A percentile compares a stretch with the other conserved stretches of the same genome.
Conservation (phyloP, 2,797 vertebrate species). For the Urocyon cinereoargenteus region DNA sequence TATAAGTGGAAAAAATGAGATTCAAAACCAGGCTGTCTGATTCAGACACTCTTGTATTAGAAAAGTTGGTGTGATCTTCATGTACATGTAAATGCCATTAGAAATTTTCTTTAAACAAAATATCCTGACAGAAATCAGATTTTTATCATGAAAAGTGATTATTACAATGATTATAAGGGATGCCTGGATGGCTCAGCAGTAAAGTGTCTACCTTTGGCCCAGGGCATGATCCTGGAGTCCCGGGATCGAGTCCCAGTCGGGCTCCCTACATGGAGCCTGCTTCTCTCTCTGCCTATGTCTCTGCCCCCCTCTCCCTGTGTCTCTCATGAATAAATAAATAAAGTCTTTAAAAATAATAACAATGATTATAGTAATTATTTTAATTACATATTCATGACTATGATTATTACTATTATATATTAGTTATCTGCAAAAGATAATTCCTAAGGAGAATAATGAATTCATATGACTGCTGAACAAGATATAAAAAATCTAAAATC, state of each 20-base stretch:
- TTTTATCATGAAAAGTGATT: background rate
- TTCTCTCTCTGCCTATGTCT: no score
- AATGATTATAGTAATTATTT: background rate
- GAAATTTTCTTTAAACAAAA: background rate
- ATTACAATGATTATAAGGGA: background rate
- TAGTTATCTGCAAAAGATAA: background rate
- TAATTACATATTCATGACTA: background rate
- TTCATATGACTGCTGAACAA: background rate
- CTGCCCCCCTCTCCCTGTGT: no score
- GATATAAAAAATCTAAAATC: conserved; percentile 29
- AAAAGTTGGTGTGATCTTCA: background rate
- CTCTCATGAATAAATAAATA: no score
- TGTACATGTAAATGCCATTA: background rate
- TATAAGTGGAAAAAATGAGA: background rate
- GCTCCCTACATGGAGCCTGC: no score
- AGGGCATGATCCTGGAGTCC: no score
- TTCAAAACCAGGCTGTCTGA: background rate
- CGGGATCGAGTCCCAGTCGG: no score
- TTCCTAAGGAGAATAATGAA: background rate
- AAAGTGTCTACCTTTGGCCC: no score
- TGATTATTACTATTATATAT: background rate
- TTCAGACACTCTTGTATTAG: background rate
- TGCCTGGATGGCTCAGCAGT: no score
- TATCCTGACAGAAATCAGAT: background rate
- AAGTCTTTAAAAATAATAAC: background rate